Conservation (phyloP, 2,888 invertebrate species). For the Alentia gelatinosa region DNA sequence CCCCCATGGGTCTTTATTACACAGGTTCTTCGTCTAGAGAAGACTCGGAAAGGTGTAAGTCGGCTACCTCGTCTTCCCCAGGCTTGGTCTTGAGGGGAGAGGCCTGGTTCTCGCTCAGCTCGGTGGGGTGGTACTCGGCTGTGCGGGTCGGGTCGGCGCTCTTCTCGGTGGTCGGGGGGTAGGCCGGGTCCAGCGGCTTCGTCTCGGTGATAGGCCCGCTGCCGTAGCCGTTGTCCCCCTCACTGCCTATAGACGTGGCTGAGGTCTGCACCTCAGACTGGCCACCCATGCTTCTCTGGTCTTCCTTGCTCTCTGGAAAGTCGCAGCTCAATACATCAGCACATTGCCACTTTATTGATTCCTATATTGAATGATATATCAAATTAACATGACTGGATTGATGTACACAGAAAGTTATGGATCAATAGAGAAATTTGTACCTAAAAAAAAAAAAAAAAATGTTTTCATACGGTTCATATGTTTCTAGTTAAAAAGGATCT, state of each 20-base stretch:
- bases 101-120: not conserved
- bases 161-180: not conserved
- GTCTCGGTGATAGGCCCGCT: not conserved
- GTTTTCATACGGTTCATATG: too few species aligned
- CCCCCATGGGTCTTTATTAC: not conserved
- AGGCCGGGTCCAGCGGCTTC: not conserved
- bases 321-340: too few species aligned
- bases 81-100: not conserved
- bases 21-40: not conserved
- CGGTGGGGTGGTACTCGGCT: not conserved
- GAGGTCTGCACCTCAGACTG: conserved; percentile 31
- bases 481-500: too few species aligned
- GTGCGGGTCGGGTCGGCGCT: not conserved
- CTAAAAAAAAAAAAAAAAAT: too few species aligned
- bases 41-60: not conserved
- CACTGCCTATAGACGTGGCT: conserved; percentile 1
- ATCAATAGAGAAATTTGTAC: too few species aligned
- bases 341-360: too few species aligned
- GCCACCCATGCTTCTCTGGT: not conserved
- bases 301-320: not conserved
- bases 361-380: too few species aligned
- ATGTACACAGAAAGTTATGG: too few species aligned
- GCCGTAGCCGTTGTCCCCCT: conserved; percentile 38
- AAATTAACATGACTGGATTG: too few species aligned
- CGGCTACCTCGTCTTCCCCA: conserved; percentile 12